Conservation (phyloP, 2,797 vertebrate species). For the Pelochelys cantorii region DNA sequence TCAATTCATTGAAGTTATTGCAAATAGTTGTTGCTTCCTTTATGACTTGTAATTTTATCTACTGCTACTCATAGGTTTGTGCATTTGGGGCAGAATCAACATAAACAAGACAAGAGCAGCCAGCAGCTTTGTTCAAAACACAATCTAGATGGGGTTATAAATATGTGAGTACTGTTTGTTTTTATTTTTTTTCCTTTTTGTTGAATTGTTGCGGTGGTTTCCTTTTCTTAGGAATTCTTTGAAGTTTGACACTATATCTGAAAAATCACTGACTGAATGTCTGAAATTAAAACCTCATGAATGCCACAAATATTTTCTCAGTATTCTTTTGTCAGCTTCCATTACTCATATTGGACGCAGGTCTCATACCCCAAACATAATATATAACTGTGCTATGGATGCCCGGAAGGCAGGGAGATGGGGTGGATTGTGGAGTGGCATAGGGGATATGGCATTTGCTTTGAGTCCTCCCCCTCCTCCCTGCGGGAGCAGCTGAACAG, state of each 20-base stretch:
- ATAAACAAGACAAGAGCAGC: constrained; percentile 86
- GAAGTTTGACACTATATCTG: neutral
- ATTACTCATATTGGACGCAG: neutral
- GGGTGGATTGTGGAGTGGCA: neutral
- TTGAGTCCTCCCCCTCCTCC: no score
- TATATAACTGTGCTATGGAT: neutral
- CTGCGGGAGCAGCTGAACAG: no score
- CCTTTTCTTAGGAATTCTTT: neutral
- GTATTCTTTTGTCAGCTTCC: neutral
- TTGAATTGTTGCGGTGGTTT: neutral
- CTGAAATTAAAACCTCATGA: neutral
- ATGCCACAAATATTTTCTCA: neutral
- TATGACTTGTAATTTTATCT: constrained; percentile 8
- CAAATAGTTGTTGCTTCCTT: neutral
- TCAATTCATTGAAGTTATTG: neutral
- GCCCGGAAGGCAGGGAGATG: no score
- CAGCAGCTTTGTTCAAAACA: constrained; percentile 79
- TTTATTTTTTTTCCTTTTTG: neutral
- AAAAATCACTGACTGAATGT: neutral
- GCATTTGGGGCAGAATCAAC: constrained; percentile 91
- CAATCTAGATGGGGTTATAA: constrained; percentile 83
- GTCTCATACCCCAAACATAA: neutral
- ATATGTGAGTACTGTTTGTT: constrained; percentile 87
- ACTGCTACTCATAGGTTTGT: constrained; percentile 86
- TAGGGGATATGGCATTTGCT: no score